These are phyloP conservation scores for Lithophane semibrunnea DNA, from an alignment of 2,888 invertebrate species.

Conservation along the genomic window DNA sequence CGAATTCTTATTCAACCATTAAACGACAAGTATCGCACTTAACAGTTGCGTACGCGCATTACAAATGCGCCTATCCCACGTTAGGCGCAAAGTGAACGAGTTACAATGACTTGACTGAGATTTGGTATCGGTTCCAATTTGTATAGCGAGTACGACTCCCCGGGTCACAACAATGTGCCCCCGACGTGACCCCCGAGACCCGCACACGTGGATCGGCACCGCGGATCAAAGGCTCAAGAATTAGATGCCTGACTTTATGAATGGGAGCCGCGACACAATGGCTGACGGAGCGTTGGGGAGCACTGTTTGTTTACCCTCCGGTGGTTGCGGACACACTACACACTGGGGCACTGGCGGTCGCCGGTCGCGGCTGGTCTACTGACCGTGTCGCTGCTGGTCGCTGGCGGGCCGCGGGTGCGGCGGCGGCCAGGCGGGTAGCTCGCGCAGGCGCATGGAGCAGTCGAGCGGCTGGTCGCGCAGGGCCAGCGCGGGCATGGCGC, in stretches of 20 bases:
- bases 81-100: slow-evolving; percentile 56
- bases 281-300: slow-evolving; percentile 37
- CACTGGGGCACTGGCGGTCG: slow-evolving; percentile 53
- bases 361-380: slow-evolving; percentile 70
- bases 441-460: slow-evolving; percentile 92
- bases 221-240: slow-evolving; percentile 55
- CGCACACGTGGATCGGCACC: slow-evolving; percentile 52
- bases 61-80: slow-evolving; percentile 62
- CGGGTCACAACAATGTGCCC: slow-evolving; percentile 46
- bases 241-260: slow-evolving; percentile 48
- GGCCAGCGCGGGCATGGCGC: slow-evolving; percentile 92
- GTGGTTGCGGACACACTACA: slow-evolving; percentile 49
- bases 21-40: slow-evolving; percentile 49
- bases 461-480: slow-evolving; percentile 92
- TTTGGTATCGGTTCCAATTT: slow-evolving; percentile 64
- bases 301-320: slow-evolving; percentile 59
- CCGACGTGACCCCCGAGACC: slow-evolving; percentile 68
- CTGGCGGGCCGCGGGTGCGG: slow-evolving; percentile 75
- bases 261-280: slow-evolving; percentile 54
- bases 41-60: slow-evolving; percentile 65
- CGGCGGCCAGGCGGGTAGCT: slow-evolving; percentile 85
- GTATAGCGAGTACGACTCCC: slow-evolving; percentile 61
- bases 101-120: slow-evolving; percentile 54
- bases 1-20: slow-evolving; percentile 25
- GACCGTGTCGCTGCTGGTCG: slow-evolving; percentile 81